Evolutionary conservation across 2,113 vertebrate species (phyloP), one percentile per base, ranked within the genome.

Genomic region (Phodopus roborovskii): DNA sequence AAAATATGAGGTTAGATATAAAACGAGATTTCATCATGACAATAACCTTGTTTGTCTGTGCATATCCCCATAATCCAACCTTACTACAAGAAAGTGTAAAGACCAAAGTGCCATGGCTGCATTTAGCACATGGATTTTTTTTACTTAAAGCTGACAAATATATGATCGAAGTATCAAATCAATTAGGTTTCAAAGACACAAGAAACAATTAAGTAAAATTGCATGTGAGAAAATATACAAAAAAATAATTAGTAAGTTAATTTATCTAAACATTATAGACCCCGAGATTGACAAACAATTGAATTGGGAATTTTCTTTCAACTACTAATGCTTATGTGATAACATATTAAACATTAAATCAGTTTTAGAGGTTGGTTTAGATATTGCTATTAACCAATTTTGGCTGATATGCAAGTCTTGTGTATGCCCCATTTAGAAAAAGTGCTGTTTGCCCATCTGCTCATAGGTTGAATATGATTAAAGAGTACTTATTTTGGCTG

Each of bases 391-490:
- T 98, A 98, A 98, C 98, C 98, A 98, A 98, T 98, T 98, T 98
- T 99, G 98, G 98, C 98, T 98, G 98, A 98, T 98, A 97, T 3
- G 97, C 96, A 97, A 98, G 97, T 98, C 98, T 98, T 99, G 98
- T 99, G 97, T 97, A 98, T 98, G 98, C 98, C 98, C 98, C 98
- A 98, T 98, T 98, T 98, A 98, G 98, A 98, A 98, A 73, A 98
- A 98, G 98, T 83, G 84, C 98, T 98, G 97, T 98, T 98, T 98
- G 97, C 97, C 98, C 98, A 98, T 99, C 98, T 99, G 98, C 98
- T 99, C 98, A 98, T 98, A 98, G 98, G 98, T 98, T 99, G 98
- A 98, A 98, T 98, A 97, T 98, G 98, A 98, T 99, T 98, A 99
- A 98, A 98, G 98, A 98, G 98, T 98, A 98, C 97, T 98, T 98